Base-by-base conservation (phyloP, 1,140 invertebrate genomes). In the Proales similis region DNA sequence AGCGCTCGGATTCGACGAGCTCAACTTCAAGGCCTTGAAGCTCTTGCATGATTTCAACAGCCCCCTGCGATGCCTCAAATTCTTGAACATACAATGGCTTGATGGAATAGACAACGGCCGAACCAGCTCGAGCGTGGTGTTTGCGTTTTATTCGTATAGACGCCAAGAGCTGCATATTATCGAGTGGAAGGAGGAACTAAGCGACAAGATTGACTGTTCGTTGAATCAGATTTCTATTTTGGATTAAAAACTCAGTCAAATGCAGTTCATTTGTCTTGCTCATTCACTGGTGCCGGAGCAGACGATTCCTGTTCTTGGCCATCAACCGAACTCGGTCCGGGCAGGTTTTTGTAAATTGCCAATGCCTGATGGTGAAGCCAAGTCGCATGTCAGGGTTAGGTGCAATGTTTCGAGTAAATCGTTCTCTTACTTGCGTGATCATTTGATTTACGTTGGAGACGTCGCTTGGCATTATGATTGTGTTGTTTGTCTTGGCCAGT, bases 401-500 rank as follows among this genome's bases (percentile, higher is more conserved):
- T 9, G 33, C 14, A 14, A 36, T 36, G 14, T 9, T 36, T 36
- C 14, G 14, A 36, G 14, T 9, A 36, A 36, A 36, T n/a, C n/a
- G 14, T 9, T 36, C 9, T 36, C 22, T 43, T 42, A 57, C 51
- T 26, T 57, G 51, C 30, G 51, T 57, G 12, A 57, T 42, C 51
- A 57, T 57, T n/a, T 29, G 27, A 39, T 57, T 57, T 5, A 57
- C 51, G 12, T 57, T 57, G 27, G 51, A 57, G 20, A 57, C 33
- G 45, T 57, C 51, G n/a, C 36, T 39, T 0, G 94, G 92, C 39
- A 99, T 73, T 65, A 99, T 88, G 20, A 99, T 74, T 0, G 93
- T 98, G 74, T 97, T 98, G 67, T 85, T 88, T 29, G 84, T 85
- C 74, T 90, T 87, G 0, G 93, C 93, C 48, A 98, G 73, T 69